Evolutionary conservation across 2,797 vertebrate genomes (phyloP).

Genomic region (Antrozous pallidus): DNA sequence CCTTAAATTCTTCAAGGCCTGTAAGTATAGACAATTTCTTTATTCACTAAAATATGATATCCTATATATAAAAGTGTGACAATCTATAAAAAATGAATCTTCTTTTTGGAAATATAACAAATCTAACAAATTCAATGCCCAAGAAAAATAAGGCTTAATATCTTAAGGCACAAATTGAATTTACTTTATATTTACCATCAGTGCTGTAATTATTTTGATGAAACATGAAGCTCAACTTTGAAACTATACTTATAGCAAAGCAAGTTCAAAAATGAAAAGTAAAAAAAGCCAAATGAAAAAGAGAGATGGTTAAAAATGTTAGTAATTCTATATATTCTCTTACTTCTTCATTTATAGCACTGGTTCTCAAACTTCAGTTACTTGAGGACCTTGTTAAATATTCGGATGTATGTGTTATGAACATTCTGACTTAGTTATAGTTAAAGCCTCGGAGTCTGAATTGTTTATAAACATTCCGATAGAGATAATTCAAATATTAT

Average conservation of each 20-base stretch:
- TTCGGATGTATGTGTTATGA: background rate
- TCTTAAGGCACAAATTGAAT: background rate
- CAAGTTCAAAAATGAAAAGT: background rate
- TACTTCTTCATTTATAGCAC: background rate
- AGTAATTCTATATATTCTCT: background rate
- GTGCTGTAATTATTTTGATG: background rate
- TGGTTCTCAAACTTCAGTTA: background rate
- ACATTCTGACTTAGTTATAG: background rate
- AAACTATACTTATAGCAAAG: background rate
- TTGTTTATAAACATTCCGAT: background rate
- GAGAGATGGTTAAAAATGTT: background rate
- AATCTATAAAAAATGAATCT: background rate
- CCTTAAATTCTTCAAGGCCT: background rate
- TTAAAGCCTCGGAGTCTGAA: background rate
- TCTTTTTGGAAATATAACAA: slow-evolving; percentile 35
- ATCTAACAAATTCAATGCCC: background rate
- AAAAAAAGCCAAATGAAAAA: background rate
- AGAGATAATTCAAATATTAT: background rate
- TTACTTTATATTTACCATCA: background rate
- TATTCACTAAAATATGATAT: background rate
- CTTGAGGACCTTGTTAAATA: background rate
- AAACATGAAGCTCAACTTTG: slow-evolving; percentile 12
- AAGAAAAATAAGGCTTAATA: slow-evolving; percentile 31
- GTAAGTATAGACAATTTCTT: background rate
- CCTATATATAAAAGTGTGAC: background rate